Percentiles rank a stretch among this genome's conserved stretches.
These are phyloP conservation scores for Etheostoma spectabile DNA, from an alignment of 2,113 vertebrate genomes.

Conservation along the genomic window DNA sequence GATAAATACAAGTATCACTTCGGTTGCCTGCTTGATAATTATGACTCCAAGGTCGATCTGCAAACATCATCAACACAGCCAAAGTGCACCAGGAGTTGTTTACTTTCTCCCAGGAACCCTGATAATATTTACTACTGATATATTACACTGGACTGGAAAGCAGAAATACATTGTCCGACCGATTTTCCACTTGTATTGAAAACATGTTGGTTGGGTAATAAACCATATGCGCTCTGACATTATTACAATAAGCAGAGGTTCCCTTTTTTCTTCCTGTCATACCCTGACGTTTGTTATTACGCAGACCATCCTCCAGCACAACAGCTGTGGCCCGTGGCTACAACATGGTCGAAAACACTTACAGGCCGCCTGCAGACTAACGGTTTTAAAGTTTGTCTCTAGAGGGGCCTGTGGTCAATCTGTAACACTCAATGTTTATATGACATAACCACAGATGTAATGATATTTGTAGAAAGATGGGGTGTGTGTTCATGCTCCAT, in stretches of 20 bases:
- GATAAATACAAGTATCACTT: not conserved
- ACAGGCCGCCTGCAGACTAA: not conserved
- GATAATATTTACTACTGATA: conserved; percentile 10
- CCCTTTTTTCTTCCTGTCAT: not conserved
- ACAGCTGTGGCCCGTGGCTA: conserved; percentile 29
- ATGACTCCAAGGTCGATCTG: not conserved
- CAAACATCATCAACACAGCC: not conserved
- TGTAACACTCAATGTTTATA: conserved; percentile 8
- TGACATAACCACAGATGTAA: conserved; percentile 9
- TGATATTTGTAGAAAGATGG: not conserved
- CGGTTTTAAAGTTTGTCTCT: not conserved
- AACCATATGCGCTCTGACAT: conserved; percentile 27
- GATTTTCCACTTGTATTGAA: conserved; percentile 23
- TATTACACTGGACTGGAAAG: conserved; percentile 22
- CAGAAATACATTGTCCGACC: conserved; percentile 33
- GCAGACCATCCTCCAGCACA: not conserved
- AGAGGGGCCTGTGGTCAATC: conserved; percentile 9
- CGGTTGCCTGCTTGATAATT: not conserved
- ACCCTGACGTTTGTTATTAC: conserved; percentile 16
- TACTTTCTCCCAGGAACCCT: not conserved
- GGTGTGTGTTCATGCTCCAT: not conserved
- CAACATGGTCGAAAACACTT: conserved; percentile 6
- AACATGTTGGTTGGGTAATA: conserved; percentile 7
- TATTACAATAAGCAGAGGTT: conserved; percentile 4
- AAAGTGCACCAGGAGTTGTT: not conserved